Base-by-base conservation (phyloP, 2,113 vertebrate species). In the Tetrax tetrax region DNA sequence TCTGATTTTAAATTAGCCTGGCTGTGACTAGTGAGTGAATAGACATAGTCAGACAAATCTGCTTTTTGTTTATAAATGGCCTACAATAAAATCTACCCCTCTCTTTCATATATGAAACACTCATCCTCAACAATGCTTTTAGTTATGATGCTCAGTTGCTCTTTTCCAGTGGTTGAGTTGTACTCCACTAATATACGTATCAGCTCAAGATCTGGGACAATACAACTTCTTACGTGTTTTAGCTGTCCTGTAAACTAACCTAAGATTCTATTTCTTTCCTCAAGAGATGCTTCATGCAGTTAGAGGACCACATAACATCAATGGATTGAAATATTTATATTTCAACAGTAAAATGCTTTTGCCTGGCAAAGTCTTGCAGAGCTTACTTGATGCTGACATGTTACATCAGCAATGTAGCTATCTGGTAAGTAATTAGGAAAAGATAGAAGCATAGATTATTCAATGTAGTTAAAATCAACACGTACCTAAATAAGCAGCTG, bases 391-490 rank as follows among this genome's bases (percentile, higher is more conserved):
- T 83, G 61, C 51, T 95, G 61, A 90, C 82, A 43, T 56, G 27
- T 87, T 92, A 48, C 59, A 87, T 76, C 71, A 86, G 45, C 25
- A 89, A 80, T 74, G 31, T 66, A 83, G 27, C 71, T 64, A 59
- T 84, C 54, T 59, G 74, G 12, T 41, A 41, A 41, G 66, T 87
- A 85, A 80, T 37, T 63, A 96, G 10, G 17, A 75, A 95, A 84
- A 91, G 31, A 33, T 9, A 91, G 71, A 95, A 74, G 33, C 69
- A 79, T 69, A 41, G 41, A 54, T 94, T 75, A 90, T 27, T 94
- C 61, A 64, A 17, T 78, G 83, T 65, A 84, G 76, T 79, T 91
- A 95, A 92, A 92, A 91, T 63, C 89, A 69, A 63, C 33, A 75
- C 7, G 15, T 83, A 88, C 63, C 56, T 87, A 64, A 90, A 69